Conservation (phyloP, 2,888 invertebrate species). For the Hoplodrina ambigua region DNA sequence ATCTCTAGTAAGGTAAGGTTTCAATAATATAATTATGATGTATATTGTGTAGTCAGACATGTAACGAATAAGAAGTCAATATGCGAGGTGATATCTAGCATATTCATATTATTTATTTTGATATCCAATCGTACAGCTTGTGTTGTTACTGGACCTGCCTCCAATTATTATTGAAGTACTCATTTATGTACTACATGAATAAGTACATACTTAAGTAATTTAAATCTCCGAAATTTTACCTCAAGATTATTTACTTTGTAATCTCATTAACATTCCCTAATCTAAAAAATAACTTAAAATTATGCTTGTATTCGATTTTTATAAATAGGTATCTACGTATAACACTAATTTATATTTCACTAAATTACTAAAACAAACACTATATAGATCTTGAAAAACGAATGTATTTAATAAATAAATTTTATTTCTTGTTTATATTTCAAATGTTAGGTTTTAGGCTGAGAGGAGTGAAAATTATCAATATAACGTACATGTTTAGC, state of each 20-base stretch:
- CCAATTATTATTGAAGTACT: slow-evolving; percentile 45
- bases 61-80: slow-evolving; percentile 65
- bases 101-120: slow-evolving; percentile 70
- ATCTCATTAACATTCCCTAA: slow-evolving; percentile 50
- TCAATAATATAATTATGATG: slow-evolving; percentile 63
- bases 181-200: slow-evolving; percentile 27
- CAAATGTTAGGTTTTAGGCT: slow-evolving; percentile 53
- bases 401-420: slow-evolving; percentile 49
- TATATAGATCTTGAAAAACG: slow-evolving; percentile 38
- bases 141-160: slow-evolving; percentile 59
- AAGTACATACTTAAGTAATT: slow-evolving; percentile 30
- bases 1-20: slow-evolving; percentile 66
- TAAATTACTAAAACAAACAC: slow-evolving; percentile 53
- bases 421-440: slow-evolving; percentile 46
- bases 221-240: slow-evolving; percentile 36
- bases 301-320: slow-evolving; percentile 46
- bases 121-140: slow-evolving; percentile 63
- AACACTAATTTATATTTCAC: slow-evolving; percentile 46
- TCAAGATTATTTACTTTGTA: slow-evolving; percentile 40
- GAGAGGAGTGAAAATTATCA: neutral
- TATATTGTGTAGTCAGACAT: slow-evolving; percentile 70
- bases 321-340: slow-evolving; percentile 41
- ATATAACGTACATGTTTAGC: slow-evolving; percentile 24
- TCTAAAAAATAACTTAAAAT: slow-evolving; percentile 27
- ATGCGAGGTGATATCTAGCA: slow-evolving; percentile 69